A percentile compares a stretch with the other conserved stretches of the same genome.
These are phyloP conservation scores for Trissoscelio sp. DNA, from an alignment of 2,888 invertebrate genomes.

Conservation along the genomic window DNA sequence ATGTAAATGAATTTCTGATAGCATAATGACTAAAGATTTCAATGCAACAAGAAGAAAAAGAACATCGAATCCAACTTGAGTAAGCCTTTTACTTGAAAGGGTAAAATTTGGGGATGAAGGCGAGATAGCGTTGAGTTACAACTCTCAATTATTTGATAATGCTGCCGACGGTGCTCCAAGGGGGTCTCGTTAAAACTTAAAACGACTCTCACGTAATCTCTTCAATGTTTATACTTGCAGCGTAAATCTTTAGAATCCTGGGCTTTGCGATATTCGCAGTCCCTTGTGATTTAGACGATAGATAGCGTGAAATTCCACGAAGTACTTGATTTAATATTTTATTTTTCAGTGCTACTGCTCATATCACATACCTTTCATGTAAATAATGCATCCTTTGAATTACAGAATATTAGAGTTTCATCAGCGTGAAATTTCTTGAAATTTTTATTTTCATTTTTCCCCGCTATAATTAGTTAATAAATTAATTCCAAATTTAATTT, in stretches of 20 bases:
- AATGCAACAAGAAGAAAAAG: slow-evolving; percentile 28
- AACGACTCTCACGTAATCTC: slow-evolving; percentile 83
- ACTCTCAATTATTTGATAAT: slow-evolving; percentile 84
- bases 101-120: slow-evolving; percentile 75
- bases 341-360: slow-evolving; percentile 53
- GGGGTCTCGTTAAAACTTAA: slow-evolving; percentile 83
- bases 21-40: neutral
- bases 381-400: slow-evolving; percentile 41
- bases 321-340: slow-evolving; percentile 65
- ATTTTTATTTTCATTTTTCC: slow-evolving; percentile 20
- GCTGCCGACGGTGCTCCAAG: slow-evolving; percentile 81
- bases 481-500: slow-evolving; percentile 22
- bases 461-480: slow-evolving; percentile 20
- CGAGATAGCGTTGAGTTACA: slow-evolving; percentile 82
- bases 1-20: neutral
- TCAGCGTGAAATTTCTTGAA: neutral
- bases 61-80: slow-evolving; percentile 52
- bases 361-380: slow-evolving; percentile 42
- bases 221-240: slow-evolving; percentile 82
- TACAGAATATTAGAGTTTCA: slow-evolving; percentile 16
- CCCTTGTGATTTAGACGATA: slow-evolving; percentile 75
- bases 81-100: slow-evolving; percentile 68
- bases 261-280: slow-evolving; percentile 71
- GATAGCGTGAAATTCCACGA: slow-evolving; percentile 78
- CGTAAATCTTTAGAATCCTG: slow-evolving; percentile 81